Conservation (phyloP, 1,140 invertebrate species). For the Nautilus pompilius region DNA sequence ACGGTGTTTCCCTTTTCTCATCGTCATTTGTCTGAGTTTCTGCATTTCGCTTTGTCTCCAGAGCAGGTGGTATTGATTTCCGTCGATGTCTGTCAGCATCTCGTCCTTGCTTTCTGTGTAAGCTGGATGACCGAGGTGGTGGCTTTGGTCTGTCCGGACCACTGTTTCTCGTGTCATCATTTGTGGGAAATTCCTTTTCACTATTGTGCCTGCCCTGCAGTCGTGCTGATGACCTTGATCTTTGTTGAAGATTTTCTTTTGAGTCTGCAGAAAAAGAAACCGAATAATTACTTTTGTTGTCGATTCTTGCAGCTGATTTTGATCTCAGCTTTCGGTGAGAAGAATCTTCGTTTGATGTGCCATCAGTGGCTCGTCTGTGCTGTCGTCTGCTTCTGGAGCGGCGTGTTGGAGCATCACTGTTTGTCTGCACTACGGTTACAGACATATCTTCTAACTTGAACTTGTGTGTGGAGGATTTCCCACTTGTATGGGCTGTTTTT, state of each 20-base stretch:
- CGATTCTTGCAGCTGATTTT: neutral
- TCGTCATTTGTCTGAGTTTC: conserved; percentile 24
- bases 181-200: no score
- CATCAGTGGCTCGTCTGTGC: neutral
- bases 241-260: no score
- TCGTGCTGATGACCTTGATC: neutral
- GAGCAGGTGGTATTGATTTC: conserved; percentile 31
- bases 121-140: neutral
- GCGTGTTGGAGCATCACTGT: neutral
- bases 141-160: neutral
- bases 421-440: neutral
- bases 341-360: neutral
- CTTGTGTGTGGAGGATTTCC: neutral
- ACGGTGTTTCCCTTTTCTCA: conserved; percentile 12
- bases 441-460: neutral
- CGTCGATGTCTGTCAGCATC: conserved; percentile 10
- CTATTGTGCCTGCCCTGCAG: no score
- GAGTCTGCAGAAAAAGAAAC: neutral
- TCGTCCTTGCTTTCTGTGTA: neutral
- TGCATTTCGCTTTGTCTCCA: conserved; percentile 18
- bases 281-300: neutral
- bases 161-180: neutral
- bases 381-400: neutral
- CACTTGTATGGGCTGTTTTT: neutral
- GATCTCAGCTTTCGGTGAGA: neutral